Percentiles rank a stretch among this genome's conserved stretches.
Evolutionary conservation across 1,140 invertebrate genomes (phyloP).

Genomic region (Hylaeus anthracinus): DNA sequence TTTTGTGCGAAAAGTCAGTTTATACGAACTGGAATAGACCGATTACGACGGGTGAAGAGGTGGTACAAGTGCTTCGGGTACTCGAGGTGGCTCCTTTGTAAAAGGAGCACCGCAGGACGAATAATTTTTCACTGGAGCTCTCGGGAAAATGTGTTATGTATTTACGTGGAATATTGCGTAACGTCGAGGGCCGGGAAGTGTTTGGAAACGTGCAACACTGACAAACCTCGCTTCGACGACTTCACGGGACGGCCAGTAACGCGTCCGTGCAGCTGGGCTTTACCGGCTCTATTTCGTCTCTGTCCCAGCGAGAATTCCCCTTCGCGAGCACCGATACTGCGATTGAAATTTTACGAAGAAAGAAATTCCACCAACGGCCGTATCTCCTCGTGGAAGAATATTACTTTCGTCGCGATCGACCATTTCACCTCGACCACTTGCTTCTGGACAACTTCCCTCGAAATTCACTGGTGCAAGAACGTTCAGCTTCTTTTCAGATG

Average conservation of each 20-base stretch:
- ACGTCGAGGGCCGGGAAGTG: slow-evolving; percentile 63
- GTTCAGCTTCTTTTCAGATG: slow-evolving; percentile 57
- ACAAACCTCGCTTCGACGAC: slow-evolving; percentile 47
- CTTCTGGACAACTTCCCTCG: slow-evolving; percentile 20
- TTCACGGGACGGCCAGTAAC: slow-evolving; percentile 26
- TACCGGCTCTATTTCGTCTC: slow-evolving; percentile 58
- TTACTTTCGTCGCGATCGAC: slow-evolving; percentile 37
- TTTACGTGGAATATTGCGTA: slow-evolving; percentile 72
- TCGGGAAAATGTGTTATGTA: slow-evolving; percentile 65
- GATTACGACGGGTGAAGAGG: not conserved
- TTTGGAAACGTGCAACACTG: slow-evolving; percentile 56
- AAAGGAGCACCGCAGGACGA: slow-evolving; percentile 59
- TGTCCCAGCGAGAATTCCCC: slow-evolving; percentile 53
- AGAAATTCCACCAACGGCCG: slow-evolving; percentile 44
- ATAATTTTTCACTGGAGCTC: slow-evolving; percentile 50
- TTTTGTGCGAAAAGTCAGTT: slow-evolving; percentile 42
- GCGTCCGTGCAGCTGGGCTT: slow-evolving; percentile 46
- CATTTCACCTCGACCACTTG: slow-evolving; percentile 28
- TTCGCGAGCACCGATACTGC: slow-evolving; percentile 32
- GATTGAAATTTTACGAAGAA: slow-evolving; percentile 55
- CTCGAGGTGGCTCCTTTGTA: slow-evolving; percentile 40
- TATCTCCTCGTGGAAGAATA: slow-evolving; percentile 28
- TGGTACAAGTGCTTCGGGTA: slow-evolving; percentile 31
- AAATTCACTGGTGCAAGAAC: slow-evolving; percentile 44
- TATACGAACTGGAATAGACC: not conserved